Percentiles rank a stretch among this genome's conserved stretches.
Conservation (phyloP, 2,888 invertebrate species). For the Drosophila fulvimacula region DNA sequence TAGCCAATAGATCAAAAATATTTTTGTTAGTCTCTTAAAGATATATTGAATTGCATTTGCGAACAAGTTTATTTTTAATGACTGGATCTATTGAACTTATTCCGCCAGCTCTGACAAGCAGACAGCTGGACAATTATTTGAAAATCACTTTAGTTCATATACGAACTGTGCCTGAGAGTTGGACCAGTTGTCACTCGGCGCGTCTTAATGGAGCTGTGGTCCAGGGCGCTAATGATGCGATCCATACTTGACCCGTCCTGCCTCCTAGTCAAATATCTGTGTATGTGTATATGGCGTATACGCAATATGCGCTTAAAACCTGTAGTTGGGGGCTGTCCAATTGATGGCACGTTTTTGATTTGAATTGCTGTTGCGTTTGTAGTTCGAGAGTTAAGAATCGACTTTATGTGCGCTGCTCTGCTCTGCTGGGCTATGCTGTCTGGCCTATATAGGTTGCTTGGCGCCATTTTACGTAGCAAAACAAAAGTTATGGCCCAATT, state of each 20-base stretch:
- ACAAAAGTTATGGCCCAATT: conserved; percentile 79
- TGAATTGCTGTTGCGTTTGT: conserved; percentile 60
- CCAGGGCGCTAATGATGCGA: conserved; percentile 78
- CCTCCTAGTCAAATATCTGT: not conserved
- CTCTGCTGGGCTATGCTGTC: conserved; percentile 39
- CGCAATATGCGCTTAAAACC: conserved; percentile 30
- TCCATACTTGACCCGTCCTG: conserved; percentile 31
- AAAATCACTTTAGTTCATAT: conserved; percentile 80
- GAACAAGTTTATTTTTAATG: not conserved
- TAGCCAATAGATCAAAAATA: not conserved
- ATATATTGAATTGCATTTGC: not conserved
- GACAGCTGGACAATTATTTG: conserved; percentile 59
- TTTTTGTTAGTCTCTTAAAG: not conserved
- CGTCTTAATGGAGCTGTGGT: conserved; percentile 59
- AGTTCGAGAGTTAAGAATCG: conserved; percentile 40
- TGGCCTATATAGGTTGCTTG: conserved; percentile 80
- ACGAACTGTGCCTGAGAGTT: conserved; percentile 65
- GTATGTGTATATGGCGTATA: conserved; percentile 24
- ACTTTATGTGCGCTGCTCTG: conserved; percentile 43
- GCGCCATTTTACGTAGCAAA: conserved; percentile 78
- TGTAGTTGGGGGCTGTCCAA: conserved; percentile 15
- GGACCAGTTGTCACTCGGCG: conserved; percentile 74
- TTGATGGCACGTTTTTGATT: conserved; percentile 72
- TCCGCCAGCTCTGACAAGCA: not conserved
- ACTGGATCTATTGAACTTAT: not conserved